A percentile compares a stretch with the other conserved stretches of the same genome.
Evolutionary conservation across 2,797 vertebrate species (phyloP).

Genomic region (Denticeps clupeoides): DNA sequence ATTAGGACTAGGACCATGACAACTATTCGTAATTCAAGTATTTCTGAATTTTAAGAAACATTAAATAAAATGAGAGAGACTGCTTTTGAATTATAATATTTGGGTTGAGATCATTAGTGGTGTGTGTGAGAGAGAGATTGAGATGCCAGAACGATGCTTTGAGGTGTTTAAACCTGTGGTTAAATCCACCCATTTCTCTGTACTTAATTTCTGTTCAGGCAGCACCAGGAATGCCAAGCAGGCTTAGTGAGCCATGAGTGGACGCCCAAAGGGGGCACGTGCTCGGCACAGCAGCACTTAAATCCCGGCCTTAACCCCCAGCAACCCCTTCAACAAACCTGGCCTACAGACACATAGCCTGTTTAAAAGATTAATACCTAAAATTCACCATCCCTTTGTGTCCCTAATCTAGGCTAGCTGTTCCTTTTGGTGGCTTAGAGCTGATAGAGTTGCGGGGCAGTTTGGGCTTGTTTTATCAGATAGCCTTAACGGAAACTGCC

Average conservation of each 20-base stretch:
- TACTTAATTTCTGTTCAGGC: constrained; percentile 1
- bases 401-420: constrained; percentile 36
- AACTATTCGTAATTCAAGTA: too few relatives aligned
- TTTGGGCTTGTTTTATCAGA: constrained; percentile 56
- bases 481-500: constrained; percentile 41
- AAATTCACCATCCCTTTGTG: constrained; percentile 30
- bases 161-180: constrained; percentile 24
- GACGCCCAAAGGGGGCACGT: constrained; percentile 24
- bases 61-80: too few relatives aligned
- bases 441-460: constrained; percentile 45
- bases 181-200: constrained; percentile 6
- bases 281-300: constrained; percentile 30
- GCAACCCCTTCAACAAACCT: constrained; percentile 28
- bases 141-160: constrained; percentile 1
- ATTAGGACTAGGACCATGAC: too few relatives aligned
- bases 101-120: too few relatives aligned
- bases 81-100: too few relatives aligned
- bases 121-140: constrained; percentile 1
- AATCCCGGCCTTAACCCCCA: constrained; percentile 28
- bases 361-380: constrained; percentile 49
- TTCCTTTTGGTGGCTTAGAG: constrained; percentile 42
- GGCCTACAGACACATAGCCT: constrained; percentile 33
- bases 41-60: too few relatives aligned
- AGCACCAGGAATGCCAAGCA: constrained; percentile 20
- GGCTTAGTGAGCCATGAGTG: not conserved